Conservation (phyloP, 92 coral and sea anemone species). For the Zoanthus solanderi region DNA sequence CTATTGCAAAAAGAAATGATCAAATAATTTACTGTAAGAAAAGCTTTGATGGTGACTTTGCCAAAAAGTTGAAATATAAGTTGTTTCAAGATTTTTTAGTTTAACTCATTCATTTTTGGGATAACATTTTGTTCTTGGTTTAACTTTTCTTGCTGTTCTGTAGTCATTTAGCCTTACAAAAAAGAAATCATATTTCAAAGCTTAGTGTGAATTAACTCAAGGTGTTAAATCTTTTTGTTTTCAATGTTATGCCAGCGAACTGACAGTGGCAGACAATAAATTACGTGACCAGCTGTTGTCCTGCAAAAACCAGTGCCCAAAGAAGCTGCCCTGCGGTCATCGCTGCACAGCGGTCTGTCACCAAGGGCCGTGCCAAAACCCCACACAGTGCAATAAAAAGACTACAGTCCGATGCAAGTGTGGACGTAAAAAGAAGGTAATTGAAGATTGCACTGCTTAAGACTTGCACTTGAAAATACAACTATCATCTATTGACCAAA, state of each 20-base stretch:
- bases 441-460: not conserved
- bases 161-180: too few relatives aligned
- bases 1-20: too few relatives aligned
- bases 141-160: too few relatives aligned
- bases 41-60: too few relatives aligned
- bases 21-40: too few relatives aligned
- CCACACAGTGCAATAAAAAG: constrained; percentile 78
- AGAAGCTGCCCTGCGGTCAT: constrained; percentile 87
- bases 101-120: too few relatives aligned
- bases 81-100: too few relatives aligned
- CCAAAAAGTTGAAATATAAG: too few relatives aligned
- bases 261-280: constrained; percentile 75
- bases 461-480: not conserved
- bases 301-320: constrained; percentile 94
- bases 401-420: constrained; percentile 87
- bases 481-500: not conserved
- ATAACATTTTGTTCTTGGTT: too few relatives aligned
- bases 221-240: not conserved
- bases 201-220: not conserved
- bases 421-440: constrained; percentile 86
- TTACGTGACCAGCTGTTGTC: constrained; percentile 75
- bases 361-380: constrained; percentile 82
- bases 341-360: constrained; percentile 88
- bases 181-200: too few relatives aligned
- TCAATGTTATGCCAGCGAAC: constrained; percentile 63